Conservation (phyloP, 2,113 vertebrate genomes). For the Miniopterus natalensis region DNA sequence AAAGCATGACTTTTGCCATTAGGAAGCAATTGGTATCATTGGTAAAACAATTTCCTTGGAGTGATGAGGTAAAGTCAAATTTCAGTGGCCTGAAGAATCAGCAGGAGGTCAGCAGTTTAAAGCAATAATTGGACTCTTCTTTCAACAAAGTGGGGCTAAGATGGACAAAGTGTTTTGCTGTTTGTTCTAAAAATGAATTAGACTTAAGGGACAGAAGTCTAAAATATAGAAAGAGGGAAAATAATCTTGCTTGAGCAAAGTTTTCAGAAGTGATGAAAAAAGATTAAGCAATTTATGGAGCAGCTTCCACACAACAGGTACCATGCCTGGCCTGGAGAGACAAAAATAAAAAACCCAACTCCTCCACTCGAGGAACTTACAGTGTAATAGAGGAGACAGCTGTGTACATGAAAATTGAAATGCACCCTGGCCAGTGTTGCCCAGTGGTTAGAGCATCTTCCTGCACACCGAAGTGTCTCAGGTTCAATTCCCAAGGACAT, state of each 20-base stretch:
- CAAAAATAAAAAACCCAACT: not conserved
- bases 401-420: not conserved
- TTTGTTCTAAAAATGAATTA: not conserved
- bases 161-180: not conserved
- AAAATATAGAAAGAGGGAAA: constrained; percentile 40
- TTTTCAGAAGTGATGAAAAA: not conserved
- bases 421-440: no score
- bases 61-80: not conserved
- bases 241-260: not conserved
- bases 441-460: no score
- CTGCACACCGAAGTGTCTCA: no score
- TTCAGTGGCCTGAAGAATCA: not conserved
- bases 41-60: constrained; percentile 13
- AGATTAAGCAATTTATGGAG: not conserved
- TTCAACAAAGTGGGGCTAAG: not conserved
- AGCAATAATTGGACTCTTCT: not conserved
- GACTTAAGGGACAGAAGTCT: not conserved
- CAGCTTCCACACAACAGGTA: not conserved
- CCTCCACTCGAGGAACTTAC: not conserved
- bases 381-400: not conserved
- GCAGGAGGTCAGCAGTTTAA: not conserved
- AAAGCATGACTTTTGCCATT: constrained; percentile 41
- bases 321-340: not conserved
- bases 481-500: no score
- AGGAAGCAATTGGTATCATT: not conserved